A percentile compares a stretch with the other conserved stretches of the same genome.
Conservation (phyloP, 2,113 vertebrate genomes). For the Sakesphorus luctuosus region DNA sequence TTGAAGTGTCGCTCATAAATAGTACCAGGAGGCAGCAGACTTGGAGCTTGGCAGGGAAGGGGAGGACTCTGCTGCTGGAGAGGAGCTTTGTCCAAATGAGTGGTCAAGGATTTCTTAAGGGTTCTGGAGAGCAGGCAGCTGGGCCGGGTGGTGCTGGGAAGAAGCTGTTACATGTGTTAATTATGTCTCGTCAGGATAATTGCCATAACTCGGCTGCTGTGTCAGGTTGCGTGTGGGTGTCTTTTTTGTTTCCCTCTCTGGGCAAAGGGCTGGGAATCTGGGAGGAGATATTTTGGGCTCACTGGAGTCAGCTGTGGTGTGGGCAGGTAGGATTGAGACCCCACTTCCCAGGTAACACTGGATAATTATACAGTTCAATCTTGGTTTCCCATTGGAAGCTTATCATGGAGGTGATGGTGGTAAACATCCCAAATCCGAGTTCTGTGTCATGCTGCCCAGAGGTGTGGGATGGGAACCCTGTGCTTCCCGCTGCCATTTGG, state of each 20-base stretch:
- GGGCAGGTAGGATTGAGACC: not conserved
- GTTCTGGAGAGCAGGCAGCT: not conserved
- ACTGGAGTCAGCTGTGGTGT: accelerated
- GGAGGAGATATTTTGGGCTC: not conserved
- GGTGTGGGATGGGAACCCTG: not conserved
- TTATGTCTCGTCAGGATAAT: constrained; percentile 38
- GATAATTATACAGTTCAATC: accelerated
- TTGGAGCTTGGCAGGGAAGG: accelerated
- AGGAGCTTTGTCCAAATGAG: not conserved
- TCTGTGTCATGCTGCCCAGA: not conserved
- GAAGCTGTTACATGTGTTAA: constrained; percentile 42
- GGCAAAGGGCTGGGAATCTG: not conserved
- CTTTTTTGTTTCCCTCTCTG: not conserved
- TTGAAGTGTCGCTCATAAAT: constrained; percentile 5
- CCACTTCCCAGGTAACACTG: not conserved
- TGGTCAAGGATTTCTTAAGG: constrained; percentile 8
- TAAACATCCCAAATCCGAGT: accelerated
- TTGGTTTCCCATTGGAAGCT: accelerated
- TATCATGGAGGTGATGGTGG: accelerated
- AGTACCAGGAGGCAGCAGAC: not conserved
- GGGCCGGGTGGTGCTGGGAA: not conserved
- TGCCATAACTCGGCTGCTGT: not conserved
- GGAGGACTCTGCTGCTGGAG: not conserved
- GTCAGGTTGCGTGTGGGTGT: not conserved
- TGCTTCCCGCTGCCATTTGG: accelerated